Percentiles rank a stretch among this genome's conserved stretches.
phyloP scores from a whole-genome alignment of 2,888 invertebrate species.

The Calephelis perditalis region DNA sequence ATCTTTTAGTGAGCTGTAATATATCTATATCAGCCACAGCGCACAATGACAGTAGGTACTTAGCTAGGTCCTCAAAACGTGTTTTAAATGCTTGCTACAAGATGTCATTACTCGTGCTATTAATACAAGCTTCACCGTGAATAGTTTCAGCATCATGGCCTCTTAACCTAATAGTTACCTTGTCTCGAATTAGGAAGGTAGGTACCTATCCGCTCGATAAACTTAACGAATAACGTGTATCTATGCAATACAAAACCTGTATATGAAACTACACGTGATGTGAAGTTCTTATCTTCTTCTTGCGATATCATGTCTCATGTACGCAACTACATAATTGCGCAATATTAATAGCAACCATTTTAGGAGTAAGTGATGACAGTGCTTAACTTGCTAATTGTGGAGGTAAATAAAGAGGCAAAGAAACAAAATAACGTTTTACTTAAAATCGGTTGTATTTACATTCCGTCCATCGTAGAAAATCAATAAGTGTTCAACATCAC shows the following conservation, averaged over 20 bases:
- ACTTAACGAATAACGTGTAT: no score
- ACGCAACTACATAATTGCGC: slow-evolving; percentile 4
- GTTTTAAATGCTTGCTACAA: no score
- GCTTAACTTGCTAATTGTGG: slow-evolving; percentile 27
- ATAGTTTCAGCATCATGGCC: background rate
- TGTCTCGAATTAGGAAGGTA: background rate
- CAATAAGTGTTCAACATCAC: slow-evolving; percentile 76
- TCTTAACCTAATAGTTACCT: background rate
- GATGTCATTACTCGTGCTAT: no score
- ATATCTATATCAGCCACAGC: no score
- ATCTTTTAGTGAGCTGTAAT: no score
- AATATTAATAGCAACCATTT: background rate
- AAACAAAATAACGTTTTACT: slow-evolving; percentile 78
- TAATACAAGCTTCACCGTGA: no score
- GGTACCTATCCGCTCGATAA: no score
- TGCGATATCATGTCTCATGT: slow-evolving; percentile 3
- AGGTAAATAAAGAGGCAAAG: slow-evolving; percentile 69
- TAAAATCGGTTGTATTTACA: slow-evolving; percentile 79
- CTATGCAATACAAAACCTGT: no score
- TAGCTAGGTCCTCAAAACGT: no score
- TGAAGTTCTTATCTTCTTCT: slow-evolving; percentile 23
- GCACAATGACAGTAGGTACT: no score
- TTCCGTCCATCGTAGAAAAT: slow-evolving; percentile 77
- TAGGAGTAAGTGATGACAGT: slow-evolving; percentile 25
- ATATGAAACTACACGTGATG: background rate